Base-by-base conservation (phyloP, 1,140 invertebrate species). In the Bombus superbus region DNA sequence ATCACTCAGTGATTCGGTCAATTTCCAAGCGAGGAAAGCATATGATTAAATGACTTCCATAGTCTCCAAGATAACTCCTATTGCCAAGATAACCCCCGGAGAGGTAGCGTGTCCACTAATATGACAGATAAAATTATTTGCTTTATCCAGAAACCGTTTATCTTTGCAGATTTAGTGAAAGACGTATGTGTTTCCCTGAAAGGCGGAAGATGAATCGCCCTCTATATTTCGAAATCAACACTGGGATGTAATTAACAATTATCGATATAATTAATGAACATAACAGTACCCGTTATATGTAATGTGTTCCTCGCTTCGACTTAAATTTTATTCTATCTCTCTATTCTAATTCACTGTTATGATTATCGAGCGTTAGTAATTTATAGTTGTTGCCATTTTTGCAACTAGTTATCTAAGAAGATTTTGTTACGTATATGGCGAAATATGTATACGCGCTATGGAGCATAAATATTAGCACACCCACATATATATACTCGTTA, bases 111-210 rank as follows among this genome's bases (percentile, higher is more conserved):
- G 35, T 69, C 53, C 28, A 40, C 11, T 77, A 78, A 57, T 71
- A 15, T 15, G n/a, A 44, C 79, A 64, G 87, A 89, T 89, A 89
- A 89, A 83, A 81, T 1, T 76, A 18, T 88, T 81, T 79, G 59
- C 64, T 25, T 35, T 72, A 35, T 80, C 35, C 72, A 18, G 25
- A 18, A 66, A 53, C 11, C 25, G 22, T 82, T 47, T 75, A 82
- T 88, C 64, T 83, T 10, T 2, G 40, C 15, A 9, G 28, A 53
- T 35, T 78, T 75, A 71, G 32, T 62, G 78, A 81, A 64, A 83
- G 74, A 59, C 32, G 8, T 15, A 10, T 59, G 69, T 62, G 53
- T 72, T 44, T 38, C 4, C 0, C 11, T 72, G n/a, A 25, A 25
- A 40, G 28, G 38, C 53, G 69, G 28, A 59, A 44, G 38, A 81